Base-by-base conservation (phyloP, 2,113 vertebrate species). In the Recurvirostra avosetta region DNA sequence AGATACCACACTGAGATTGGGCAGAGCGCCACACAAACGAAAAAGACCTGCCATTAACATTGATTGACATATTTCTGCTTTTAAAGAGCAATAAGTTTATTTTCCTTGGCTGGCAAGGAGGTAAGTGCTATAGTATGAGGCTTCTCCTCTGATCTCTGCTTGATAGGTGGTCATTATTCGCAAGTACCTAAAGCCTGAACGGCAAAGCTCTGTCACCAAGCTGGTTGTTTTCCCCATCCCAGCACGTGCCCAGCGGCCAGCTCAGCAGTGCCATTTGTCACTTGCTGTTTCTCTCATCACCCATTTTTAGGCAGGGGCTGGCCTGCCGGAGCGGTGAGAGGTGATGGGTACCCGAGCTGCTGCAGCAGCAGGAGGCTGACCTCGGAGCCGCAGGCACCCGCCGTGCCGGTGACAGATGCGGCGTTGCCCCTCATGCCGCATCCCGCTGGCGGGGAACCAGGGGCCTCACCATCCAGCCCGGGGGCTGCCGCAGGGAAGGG, bases 41-140 rank as follows among this genome's bases (percentile, higher is more conserved):
- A 80, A 84, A 61, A 70, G 86, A 74, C 30, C 43, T 91, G 77
- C 55, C 74, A 55, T 41, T 78, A 95, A 78, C 43, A 50, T 17
- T 88, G 96, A 95, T 70, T 53, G 92, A 88, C 75, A 65, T 27
- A 38, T 89, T 90, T 91, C 77, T 96, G 80, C 45, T 76, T 96
- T 94, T 82, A 70, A 87, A 90, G 70, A 94, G 78, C 49, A 76
- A 43, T 89, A 85, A 0, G 5, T 66, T 67, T 91, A 11, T 95
- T 97, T 95, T 68, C 74, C 58, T 94, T 91, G 89, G 95, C 91
- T 58, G 41, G 50, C n/a, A 82, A 67, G 68, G 65, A 59, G 17
- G 11, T 20, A 67, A 94, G 47, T 18, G 26, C 49, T 89, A 2
- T 10, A 68, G 68, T 5, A 56, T 0, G 9, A 89, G 65, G 43